These are phyloP conservation scores for Climacteris rufus DNA, from an alignment of 2,113 vertebrate genomes.

Conservation along the genomic window DNA sequence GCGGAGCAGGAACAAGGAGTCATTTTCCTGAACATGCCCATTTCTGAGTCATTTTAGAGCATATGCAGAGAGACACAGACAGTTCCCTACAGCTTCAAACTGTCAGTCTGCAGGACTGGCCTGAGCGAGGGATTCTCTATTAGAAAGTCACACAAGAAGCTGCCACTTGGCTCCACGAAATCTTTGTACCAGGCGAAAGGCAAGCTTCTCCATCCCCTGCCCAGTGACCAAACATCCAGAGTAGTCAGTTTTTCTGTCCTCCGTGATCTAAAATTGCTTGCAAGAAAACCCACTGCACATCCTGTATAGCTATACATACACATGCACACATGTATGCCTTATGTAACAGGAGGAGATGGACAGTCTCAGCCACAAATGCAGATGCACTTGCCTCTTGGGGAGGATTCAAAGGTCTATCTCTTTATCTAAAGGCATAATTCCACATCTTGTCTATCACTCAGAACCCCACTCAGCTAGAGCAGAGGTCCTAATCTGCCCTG, in stretches of 20 bases:
- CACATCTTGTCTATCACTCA: neutral
- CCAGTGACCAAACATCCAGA: neutral
- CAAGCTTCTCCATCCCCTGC: neutral
- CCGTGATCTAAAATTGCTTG: neutral
- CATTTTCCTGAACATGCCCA: neutral
- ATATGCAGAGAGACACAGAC: neutral
- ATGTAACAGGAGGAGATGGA: neutral
- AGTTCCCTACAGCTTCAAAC: fast-evolving
- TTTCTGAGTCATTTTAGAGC: neutral
- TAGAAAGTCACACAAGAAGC: neutral
- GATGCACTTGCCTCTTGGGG: neutral
- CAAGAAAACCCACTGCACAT: neutral
- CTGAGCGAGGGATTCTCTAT: fast-evolving
- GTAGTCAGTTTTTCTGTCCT: neutral
- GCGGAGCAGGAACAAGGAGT: neutral
- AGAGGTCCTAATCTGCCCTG: neutral
- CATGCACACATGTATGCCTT: fast-evolving
- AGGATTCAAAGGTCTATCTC: neutral
- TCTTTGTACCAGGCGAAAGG: fast-evolving
- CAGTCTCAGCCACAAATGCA: neutral
- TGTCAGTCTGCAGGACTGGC: neutral
- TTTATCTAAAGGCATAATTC: neutral
- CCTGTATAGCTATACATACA: fast-evolving
- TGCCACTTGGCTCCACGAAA: neutral
- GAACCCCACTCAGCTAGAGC: neutral